Evolutionary conservation across 2,888 invertebrate genomes (phyloP), one percentile per base, ranked within the genome.

Genomic region (Hetaerina titia): DNA sequence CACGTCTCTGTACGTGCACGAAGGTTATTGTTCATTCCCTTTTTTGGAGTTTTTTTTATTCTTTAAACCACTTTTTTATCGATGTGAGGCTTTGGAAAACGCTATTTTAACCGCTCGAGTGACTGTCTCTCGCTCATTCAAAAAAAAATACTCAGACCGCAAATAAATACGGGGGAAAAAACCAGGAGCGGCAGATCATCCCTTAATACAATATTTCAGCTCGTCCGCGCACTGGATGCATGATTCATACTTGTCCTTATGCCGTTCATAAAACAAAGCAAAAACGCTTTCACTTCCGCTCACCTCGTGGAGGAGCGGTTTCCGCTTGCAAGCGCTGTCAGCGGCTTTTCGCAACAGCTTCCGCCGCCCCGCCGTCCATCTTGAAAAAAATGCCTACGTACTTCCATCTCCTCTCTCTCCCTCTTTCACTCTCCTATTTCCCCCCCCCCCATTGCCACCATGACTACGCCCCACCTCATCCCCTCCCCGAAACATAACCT

Each of bases 301-400:
- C 89, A 89, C 89, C 89, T 88, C 88, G 19, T 69, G 69, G n/a
- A 69, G 31, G 25, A 57, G 89, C 22, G 89, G 89, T 89, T 89
- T 89, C 89, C 89, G 58, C 57, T 89, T 81, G 89, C n/a, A 22
- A 58, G 89, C 89, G n/a, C 58, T n/a, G 57, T 89, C 57, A 89
- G 22, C 89, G 58, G 89, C 89, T 57, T 89, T 81, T 81, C 13
- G 25, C 81, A 81, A 69, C 81, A 31, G 81, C 81, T 81, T 81
- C 81, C 81, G 81, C 81, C 11, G 69, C 87, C 56, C 11, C 45
- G 45, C 19, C 87, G 56, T 57, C 89, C 56, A 31, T 87, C 87
- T 56, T 87, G 87, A 17, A 87, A 87, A 56, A 13, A 87, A 8
- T 31, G 74, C 22, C 19, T 81, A 19, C 19, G 9, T 81, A 22